phyloP scores from a whole-genome alignment of 1,140 invertebrate species.

The Pygmarrhopalites habei region DNA sequence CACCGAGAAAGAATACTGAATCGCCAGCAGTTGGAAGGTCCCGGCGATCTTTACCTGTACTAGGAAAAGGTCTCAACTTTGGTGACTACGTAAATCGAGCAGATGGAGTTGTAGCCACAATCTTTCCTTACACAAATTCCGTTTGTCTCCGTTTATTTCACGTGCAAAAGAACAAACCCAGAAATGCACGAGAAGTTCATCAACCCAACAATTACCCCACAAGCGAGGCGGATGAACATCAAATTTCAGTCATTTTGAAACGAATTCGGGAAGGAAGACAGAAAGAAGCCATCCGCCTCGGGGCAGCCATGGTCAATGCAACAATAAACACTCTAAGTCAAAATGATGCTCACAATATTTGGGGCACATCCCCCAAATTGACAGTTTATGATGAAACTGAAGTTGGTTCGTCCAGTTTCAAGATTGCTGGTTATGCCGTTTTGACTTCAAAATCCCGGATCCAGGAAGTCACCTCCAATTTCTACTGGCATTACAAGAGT shows the following conservation, averaged over 20 bases:
- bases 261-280: not conserved
- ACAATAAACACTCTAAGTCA: not conserved
- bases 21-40: too few relatives aligned
- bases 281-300: not conserved
- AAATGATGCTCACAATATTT: constrained; percentile 19
- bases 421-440: constrained; percentile 11
- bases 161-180: too few relatives aligned
- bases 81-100: not conserved
- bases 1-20: not conserved
- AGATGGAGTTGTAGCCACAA: constrained; percentile 12
- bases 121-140: constrained; percentile 11
- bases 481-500: too few relatives aligned
- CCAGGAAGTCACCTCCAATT: constrained; percentile 15
- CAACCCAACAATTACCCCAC: not conserved
- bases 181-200: constrained; percentile 19
- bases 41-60: too few relatives aligned
- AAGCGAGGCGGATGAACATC: not conserved
- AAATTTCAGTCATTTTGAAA: constrained; percentile 14
- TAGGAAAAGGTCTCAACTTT: not conserved
- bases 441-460: constrained; percentile 15
- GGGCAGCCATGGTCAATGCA: not conserved
- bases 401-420: not conserved
- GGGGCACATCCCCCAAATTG: constrained; percentile 23
- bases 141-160: too few relatives aligned
- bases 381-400: constrained; percentile 22